Conservation (phyloP, 2,888 invertebrate genomes). For the Stenodera caucasica region DNA sequence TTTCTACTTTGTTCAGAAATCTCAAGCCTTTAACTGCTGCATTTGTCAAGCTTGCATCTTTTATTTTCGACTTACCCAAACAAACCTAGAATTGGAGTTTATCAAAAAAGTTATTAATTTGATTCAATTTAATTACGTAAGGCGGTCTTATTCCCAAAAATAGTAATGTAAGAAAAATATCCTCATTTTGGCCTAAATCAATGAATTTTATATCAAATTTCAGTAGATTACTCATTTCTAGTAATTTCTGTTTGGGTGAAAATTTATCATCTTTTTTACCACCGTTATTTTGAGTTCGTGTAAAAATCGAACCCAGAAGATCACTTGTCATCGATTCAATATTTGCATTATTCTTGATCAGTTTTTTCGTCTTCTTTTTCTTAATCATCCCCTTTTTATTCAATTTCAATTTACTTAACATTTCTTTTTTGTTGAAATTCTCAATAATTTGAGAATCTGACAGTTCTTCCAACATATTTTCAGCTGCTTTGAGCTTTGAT, state of each 20-base stretch:
- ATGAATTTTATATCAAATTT: constrained; percentile 36
- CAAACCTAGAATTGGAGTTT: constrained; percentile 38
- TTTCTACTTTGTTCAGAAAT: constrained; percentile 31
- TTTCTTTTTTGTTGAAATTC: constrained; percentile 16
- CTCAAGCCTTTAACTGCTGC: constrained; percentile 39
- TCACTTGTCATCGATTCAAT: constrained; percentile 18
- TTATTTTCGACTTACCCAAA: constrained; percentile 38
- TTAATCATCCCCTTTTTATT: constrained; percentile 33
- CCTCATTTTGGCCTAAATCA: constrained; percentile 33
- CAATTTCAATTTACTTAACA: constrained; percentile 16
- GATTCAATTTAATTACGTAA: constrained; percentile 35
- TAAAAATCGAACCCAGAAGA: constrained; percentile 26
- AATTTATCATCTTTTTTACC: not conserved
- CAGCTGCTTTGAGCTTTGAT: constrained; percentile 46
- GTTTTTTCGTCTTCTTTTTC: constrained; percentile 40
- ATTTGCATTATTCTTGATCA: constrained; percentile 35
- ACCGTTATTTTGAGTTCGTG: not conserved
- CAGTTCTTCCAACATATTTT: constrained; percentile 43
- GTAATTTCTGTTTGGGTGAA: constrained; percentile 37
- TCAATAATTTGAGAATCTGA: constrained; percentile 29
- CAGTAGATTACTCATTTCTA: constrained; percentile 37
- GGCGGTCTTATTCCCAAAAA: constrained; percentile 40
- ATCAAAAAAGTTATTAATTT: constrained; percentile 11
- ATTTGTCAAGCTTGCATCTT: constrained; percentile 35
- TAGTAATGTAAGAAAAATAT: constrained; percentile 34